Evolutionary conservation across 2,113 vertebrate genomes (phyloP).

Genomic region (Tricholaema leucomelas): DNA sequence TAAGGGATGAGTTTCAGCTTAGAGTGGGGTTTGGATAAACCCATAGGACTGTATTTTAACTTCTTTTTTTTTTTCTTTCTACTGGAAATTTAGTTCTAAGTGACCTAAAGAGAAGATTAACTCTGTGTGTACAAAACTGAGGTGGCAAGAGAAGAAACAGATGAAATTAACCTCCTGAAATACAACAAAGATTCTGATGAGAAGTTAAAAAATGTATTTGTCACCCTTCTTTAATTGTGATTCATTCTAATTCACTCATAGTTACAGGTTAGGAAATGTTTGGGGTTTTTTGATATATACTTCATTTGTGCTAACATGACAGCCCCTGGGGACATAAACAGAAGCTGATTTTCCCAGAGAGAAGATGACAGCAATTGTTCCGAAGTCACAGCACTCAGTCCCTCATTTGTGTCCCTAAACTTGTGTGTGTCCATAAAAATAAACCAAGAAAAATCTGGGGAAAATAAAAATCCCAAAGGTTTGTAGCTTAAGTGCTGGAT

Average conservation of each 20-base stretch:
- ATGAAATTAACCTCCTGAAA: neutral
- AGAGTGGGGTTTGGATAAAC: constrained; percentile 6
- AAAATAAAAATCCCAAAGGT: neutral
- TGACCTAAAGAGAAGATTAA: constrained; percentile 20
- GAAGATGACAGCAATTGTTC: neutral
- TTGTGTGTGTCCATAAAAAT: neutral
- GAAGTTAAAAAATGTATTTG: neutral
- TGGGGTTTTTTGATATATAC: neutral
- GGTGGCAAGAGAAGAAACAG: neutral
- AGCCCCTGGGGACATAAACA: neutral
- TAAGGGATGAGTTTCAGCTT: constrained; percentile 42
- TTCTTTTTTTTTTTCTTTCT: constrained; percentile 21
- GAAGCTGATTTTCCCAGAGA: neutral
- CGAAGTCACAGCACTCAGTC: neutral
- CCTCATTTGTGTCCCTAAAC: neutral
- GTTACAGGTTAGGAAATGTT: neutral
- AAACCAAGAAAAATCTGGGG: neutral
- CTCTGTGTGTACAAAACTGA: neutral
- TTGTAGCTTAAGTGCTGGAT: neutral
- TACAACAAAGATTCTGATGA: neutral
- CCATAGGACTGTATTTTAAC: constrained; percentile 16
- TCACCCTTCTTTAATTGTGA: neutral
- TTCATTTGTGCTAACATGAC: neutral
- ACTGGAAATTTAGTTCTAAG: constrained; percentile 27
- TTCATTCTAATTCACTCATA: neutral